These are phyloP conservation scores for Rhogogaster chlorosoma DNA, from an alignment of 2,888 invertebrate genomes.

Conservation along the genomic window DNA sequence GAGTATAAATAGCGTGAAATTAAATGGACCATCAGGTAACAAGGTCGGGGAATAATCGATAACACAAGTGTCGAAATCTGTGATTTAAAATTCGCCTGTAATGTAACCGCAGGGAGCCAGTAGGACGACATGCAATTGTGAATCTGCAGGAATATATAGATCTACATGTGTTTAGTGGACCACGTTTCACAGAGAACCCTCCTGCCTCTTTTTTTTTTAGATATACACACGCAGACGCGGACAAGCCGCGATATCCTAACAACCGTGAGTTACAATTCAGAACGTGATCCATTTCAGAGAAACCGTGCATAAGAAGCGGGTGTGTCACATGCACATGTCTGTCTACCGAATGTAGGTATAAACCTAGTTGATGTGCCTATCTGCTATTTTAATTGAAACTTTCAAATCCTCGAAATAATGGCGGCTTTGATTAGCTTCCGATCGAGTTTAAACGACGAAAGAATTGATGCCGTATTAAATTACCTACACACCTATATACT, in stretches of 20 bases:
- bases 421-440: constrained; percentile 41
- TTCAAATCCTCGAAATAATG: constrained; percentile 65
- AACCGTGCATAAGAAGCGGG: constrained; percentile 57
- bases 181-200: neutral
- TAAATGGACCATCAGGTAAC: neutral
- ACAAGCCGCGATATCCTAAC: constrained; percentile 10
- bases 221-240: neutral
- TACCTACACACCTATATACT: neutral
- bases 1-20: constrained; percentile 25
- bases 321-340: constrained; percentile 41
- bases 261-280: constrained; percentile 66
- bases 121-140: neutral
- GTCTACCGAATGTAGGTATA: neutral
- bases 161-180: neutral
- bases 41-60: constrained; percentile 14
- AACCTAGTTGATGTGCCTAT: constrained; percentile 17
- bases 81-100: constrained; percentile 11
- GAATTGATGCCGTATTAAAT: constrained; percentile 37
- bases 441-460: constrained; percentile 36
- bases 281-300: constrained; percentile 73
- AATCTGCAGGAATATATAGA: neutral
- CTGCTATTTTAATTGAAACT: constrained; percentile 61
- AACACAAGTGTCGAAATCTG: constrained; percentile 25
- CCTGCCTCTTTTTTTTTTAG: neutral
- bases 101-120: neutral